Evolutionary conservation across 2,113 vertebrate species (phyloP).

Genomic region (Alligator sinensis): DNA sequence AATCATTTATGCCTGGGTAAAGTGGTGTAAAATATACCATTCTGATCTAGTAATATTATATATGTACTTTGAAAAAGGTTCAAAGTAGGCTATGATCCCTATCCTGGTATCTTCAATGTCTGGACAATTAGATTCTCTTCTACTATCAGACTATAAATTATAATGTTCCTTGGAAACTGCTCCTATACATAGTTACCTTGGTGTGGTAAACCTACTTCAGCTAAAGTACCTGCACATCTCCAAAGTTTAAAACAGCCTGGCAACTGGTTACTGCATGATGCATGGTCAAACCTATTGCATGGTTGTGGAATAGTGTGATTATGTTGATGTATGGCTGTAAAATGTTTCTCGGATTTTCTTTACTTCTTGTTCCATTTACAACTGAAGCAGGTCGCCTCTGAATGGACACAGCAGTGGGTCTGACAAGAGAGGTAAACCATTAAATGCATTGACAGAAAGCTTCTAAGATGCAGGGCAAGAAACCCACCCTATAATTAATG

Average conservation of each 20-base stretch:
- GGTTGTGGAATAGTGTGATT: not conserved
- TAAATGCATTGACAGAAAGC: constrained; percentile 83
- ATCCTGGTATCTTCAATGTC: not conserved
- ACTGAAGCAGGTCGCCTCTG: constrained; percentile 58
- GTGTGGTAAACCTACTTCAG: too few relatives aligned
- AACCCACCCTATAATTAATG: not conserved
- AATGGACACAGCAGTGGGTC: constrained; percentile 15
- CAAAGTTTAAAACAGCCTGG: not conserved
- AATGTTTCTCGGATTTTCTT: not conserved
- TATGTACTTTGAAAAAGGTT: not conserved
- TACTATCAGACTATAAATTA: too few relatives aligned
- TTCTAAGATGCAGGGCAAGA: not conserved
- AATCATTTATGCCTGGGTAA: not conserved
- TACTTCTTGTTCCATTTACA: constrained; percentile 40
- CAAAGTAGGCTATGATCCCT: not conserved
- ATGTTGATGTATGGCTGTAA: not conserved
- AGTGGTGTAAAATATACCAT: rapidly evolving
- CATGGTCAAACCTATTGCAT: constrained; percentile 44
- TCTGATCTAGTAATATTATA: not conserved
- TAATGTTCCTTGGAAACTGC: too few relatives aligned
- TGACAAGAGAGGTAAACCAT: constrained; percentile 54
- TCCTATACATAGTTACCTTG: too few relatives aligned
- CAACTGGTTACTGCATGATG: constrained; percentile 16
- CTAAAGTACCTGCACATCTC: not conserved
- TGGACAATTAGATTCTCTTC: too few relatives aligned